Evolutionary conservation across 2,888 invertebrate species (phyloP).

Genomic region (Agrotis clavis): DNA sequence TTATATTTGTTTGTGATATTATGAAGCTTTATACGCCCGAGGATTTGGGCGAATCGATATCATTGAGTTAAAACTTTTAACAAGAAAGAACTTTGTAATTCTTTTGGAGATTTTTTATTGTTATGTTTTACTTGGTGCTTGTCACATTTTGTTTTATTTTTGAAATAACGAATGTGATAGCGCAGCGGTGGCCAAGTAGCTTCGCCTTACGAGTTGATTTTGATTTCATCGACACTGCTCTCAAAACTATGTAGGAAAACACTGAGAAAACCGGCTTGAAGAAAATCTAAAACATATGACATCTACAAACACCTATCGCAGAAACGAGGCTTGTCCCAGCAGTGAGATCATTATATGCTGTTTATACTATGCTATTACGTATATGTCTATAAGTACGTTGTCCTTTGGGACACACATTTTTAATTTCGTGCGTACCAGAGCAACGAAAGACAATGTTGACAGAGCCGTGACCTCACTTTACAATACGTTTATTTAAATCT

Average conservation of each 20-base stretch:
- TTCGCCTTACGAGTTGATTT: too few relatives aligned
- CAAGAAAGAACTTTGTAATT: slow-evolving; percentile 20
- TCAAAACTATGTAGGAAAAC: too few relatives aligned
- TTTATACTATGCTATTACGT: too few relatives aligned
- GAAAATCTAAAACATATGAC: too few relatives aligned
- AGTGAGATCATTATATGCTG: too few relatives aligned
- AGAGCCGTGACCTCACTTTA: slow-evolving; percentile 32
- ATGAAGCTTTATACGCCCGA: slow-evolving; percentile 20
- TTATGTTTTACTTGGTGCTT: background rate
- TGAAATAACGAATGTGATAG: background rate
- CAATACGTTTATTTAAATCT: slow-evolving; percentile 52
- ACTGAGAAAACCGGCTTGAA: too few relatives aligned
- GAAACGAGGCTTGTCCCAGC: too few relatives aligned
- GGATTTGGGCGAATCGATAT: slow-evolving; percentile 26
- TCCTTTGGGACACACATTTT: background rate
- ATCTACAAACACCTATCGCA: too few relatives aligned
- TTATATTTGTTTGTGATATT: slow-evolving; percentile 46
- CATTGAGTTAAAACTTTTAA: slow-evolving; percentile 27
- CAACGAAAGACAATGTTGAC: slow-evolving; percentile 36
- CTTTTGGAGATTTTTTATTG: slow-evolving; percentile 1
- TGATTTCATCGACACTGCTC: too few relatives aligned
- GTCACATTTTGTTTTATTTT: background rate
- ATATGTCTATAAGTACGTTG: background rate
- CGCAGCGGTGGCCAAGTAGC: too few relatives aligned
- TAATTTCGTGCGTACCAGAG: slow-evolving; percentile 15